Evolutionary conservation across 2,797 vertebrate species (phyloP), one percentile per base, ranked within the genome.

Genomic region (Lagodon rhomboides): DNA sequence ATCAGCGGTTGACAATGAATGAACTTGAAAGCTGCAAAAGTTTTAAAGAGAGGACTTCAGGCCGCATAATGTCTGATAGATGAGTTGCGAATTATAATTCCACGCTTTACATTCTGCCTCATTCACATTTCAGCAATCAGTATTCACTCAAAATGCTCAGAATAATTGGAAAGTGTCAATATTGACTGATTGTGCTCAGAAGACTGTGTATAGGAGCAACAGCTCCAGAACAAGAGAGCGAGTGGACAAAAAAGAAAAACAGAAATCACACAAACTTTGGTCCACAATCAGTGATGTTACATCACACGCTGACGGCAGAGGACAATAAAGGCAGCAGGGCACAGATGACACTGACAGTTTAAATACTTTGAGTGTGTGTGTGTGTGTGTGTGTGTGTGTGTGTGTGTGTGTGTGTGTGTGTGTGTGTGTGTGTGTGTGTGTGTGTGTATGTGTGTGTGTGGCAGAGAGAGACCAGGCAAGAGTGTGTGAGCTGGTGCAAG

Each of bases 341-440:
- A 53, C 75, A 62, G 51, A 72, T 46, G 49, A 68, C 43, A 68
- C 41, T 12, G 65, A 53, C 11, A 23, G 25, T 44, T 74, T 38
- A 38, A 65, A 49, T 64, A 56, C 61, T 46, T 16, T 38, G 38
- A 15, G 46, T 34, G 5, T 12, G 20, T 23, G 23, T 25, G 17
- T 73, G 25, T 47, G 46, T 61, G 58, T 51, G 12, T 43, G 15
- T 71, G 58, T 27, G 16, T 34, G 47, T 46, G n/a, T 20, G 23
- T 30, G 30, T 22, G 46, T 53, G 47, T 43, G 7, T 56, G 47
- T 62, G 50, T 49, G 47, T 38, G 20, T 56, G n/a, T 30, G 5
- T 12, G n/a, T 16, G 23, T 27, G 18, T 73, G 25, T 49, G 47
- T 62, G 58, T 43, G 12, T 44, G 16, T 34, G 5, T 12, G 11